Base-by-base conservation (phyloP, 2,113 vertebrate genomes). In the Otus sunia region DNA sequence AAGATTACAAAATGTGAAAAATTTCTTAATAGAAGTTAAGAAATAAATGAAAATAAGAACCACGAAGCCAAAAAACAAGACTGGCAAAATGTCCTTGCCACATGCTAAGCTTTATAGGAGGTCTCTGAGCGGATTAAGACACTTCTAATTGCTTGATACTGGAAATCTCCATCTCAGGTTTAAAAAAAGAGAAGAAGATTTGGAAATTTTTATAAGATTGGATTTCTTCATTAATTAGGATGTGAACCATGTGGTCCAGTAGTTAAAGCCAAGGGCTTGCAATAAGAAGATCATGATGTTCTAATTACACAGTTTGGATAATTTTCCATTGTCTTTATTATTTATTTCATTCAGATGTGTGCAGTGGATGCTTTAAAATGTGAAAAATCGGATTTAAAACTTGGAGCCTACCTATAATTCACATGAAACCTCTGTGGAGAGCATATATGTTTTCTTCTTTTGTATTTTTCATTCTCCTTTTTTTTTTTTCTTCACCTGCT, bases 141-240 rank as follows among this genome's bases (percentile, higher is more conserved):
- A 36, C 32, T 94, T 90, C 32, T 97, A 95, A 96, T 97, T 97
- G 76, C 90, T 83, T 88, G 81, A 84, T 10, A 69, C 67, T 94
- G 95, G 93, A 97, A 96, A 97, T 94, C 93, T 96, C 90, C 94
- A 82, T 37, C 93, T 92, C 81, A 3, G 73, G 58, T 62, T 91
- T 78, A 64, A 64, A 91, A 87, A 72, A 90, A 74, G 29, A 80
- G 94, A 91, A 94, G 39, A 87, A 62, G 90, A 88, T 88, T 93
- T 97, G 94, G 94, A 93, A 93, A 86, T 75, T 96, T 95, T 95
- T 93, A 52, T 89, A 75, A 86, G 45, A 49, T 69, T 92, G 55
- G 63, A 75, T 97, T 92, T 96, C 60, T 64, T 43, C 50, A 71
- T 92, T 96, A 96, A 94, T 92, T 95, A 92, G 68, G 29, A 34